Base-by-base conservation (phyloP, 2,113 vertebrate genomes). In the Isichthys henryi region DNA sequence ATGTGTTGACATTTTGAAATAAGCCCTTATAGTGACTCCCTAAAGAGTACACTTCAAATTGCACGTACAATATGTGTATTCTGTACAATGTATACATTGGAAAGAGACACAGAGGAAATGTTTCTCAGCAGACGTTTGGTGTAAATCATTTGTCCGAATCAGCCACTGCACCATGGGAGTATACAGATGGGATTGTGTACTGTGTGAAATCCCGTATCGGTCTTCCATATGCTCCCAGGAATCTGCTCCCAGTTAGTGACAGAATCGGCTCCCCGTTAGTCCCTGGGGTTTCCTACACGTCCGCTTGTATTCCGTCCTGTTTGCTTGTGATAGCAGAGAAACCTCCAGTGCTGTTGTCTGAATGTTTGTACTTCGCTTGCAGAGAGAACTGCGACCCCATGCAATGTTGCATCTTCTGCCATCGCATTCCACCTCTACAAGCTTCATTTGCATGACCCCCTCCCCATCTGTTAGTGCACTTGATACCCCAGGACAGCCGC, bases 91-190 rank as follows among this genome's bases (percentile, higher is more conserved):
- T 94, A 91, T 91, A 90, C 91, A 90, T 92, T 93, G 93, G 93
- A 94, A 88, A 46, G 58, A 88, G 90, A 91, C 11, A 2, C 2
- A 27, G 31, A 92, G 93, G 92, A 94, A 93, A 92, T 90, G 89
- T 88, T 90, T 92, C 91, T 90, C 74, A 70, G 88, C 92, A 92
- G 92, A 92, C 90, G 89, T 90, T 91, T 86, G 62, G 89, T 94
- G 93, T 92, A 94, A 94, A 95, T 94, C 90, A 93, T 91, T 94
- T 94, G 92, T 90, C 92, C 91, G 93, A 92, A 93, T 93, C 90
- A 91, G 70, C 88, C 74, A 8, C 8, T 88, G 88, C 92, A 92
- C 92, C 92, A 90, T 84, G 89, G 92, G 92, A 91, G 92, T 92
- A 85, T 90, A 93, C 92, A 93, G 93, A 92, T 95, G 92, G 91